A percentile compares a stretch with the other conserved stretches of the same genome.
Conservation (phyloP, 1,140 invertebrate genomes). For the Drosophila repletoides region DNA sequence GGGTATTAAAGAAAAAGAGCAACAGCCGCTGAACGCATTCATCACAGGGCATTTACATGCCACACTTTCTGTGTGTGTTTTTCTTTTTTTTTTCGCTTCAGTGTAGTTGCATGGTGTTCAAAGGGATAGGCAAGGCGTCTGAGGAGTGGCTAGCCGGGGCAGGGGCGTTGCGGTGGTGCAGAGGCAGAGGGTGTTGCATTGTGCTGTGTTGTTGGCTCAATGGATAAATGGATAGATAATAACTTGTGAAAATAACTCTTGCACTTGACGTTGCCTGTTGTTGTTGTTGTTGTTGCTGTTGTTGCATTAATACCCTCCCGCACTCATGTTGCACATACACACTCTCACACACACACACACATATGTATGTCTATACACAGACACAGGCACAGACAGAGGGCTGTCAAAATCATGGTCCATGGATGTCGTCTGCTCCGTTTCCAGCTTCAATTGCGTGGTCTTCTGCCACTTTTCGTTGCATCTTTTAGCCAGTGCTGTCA, state of each 20-base stretch:
- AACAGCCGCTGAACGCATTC: slow-evolving; percentile 44
- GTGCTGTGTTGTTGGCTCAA: slow-evolving; percentile 57
- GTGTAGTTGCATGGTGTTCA: no score
- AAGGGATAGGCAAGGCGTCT: not conserved
- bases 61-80: slow-evolving; percentile 13
- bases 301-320: slow-evolving; percentile 27
- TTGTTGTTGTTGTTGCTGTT: slow-evolving; percentile 14
- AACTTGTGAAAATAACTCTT: slow-evolving; percentile 79
- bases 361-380: not conserved
- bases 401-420: slow-evolving; percentile 71
- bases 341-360: slow-evolving; percentile 8
- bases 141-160: not conserved
- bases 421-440: slow-evolving; percentile 38
- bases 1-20: slow-evolving; percentile 33
- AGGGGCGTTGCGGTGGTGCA: slow-evolving; percentile 6
- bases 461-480: no score
- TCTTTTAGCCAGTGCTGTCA: no score
- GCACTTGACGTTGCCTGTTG: slow-evolving; percentile 56
- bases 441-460: slow-evolving; percentile 8
- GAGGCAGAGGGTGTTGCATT: slow-evolving; percentile 46
- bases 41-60: slow-evolving; percentile 33
- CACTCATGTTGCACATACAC: slow-evolving; percentile 28
- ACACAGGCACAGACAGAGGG: not conserved
- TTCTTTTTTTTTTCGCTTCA: slow-evolving; percentile 5
- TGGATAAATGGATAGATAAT: slow-evolving; percentile 79